Conservation (phyloP, 2,113 vertebrate species). For the Spilogale gracilis region DNA sequence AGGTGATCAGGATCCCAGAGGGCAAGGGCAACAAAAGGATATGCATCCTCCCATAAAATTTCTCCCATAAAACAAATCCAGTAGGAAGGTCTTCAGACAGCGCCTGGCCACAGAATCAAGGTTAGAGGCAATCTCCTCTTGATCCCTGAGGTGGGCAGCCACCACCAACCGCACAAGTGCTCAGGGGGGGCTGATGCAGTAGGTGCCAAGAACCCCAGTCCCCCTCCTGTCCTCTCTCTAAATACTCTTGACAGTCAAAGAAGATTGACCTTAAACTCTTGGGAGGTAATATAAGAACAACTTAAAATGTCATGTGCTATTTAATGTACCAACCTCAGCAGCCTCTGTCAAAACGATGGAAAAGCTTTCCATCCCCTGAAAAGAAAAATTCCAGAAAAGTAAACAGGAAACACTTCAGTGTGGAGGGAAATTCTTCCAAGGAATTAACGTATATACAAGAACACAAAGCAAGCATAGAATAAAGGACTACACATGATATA, state of each 20-base stretch:
- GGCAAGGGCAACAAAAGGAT: neutral
- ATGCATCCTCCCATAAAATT: neutral
- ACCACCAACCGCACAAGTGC: neutral
- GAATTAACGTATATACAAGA: neutral
- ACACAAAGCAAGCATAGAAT: neutral
- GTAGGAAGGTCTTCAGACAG: neutral
- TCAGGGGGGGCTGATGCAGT: neutral
- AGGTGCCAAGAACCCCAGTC: neutral
- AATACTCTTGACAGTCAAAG: neutral
- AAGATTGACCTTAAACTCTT: neutral
- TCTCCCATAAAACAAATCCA: neutral
- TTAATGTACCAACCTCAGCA: neutral
- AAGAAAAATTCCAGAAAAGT: neutral
- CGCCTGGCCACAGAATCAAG: neutral
- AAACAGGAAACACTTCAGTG: neutral
- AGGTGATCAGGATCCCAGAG: neutral
- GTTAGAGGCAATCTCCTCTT: neutral
- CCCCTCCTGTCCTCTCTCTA: neutral
- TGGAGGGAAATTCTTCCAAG: neutral
- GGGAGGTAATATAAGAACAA: neutral
- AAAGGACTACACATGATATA: neutral
- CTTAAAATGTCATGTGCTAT: neutral
- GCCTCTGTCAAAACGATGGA: neutral
- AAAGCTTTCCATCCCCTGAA: neutral
- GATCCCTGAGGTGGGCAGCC: neutral